Percentiles rank a stretch among this genome's conserved stretches.
phyloP scores from a whole-genome alignment of 2,888 invertebrate species.

The Xylocampa areola region DNA sequence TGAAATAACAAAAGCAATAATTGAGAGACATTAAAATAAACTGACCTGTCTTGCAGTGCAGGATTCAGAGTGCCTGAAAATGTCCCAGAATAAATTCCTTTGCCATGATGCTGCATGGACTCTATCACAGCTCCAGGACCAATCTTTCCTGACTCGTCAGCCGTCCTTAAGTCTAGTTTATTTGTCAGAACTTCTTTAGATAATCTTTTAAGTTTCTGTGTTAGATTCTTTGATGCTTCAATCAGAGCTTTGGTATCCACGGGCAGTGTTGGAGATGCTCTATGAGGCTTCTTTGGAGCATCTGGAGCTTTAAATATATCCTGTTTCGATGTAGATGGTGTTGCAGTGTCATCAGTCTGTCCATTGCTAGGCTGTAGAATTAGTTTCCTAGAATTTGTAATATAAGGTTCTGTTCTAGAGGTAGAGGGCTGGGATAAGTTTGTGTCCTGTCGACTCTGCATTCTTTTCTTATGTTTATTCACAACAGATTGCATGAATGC shows the following conservation, averaged over 20 bases:
- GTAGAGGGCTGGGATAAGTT: constrained; percentile 81
- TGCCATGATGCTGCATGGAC: constrained; percentile 97
- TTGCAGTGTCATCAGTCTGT: constrained; percentile 74
- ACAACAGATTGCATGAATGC: constrained; percentile 88
- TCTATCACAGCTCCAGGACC: constrained; percentile 95
- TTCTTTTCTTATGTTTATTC: constrained; percentile 87
- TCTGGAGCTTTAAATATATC: constrained; percentile 77
- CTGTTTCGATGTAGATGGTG: constrained; percentile 83
- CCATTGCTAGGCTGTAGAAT: constrained; percentile 76
- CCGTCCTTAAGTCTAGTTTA: constrained; percentile 86
- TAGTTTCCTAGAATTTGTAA: constrained; percentile 79
- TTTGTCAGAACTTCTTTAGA: constrained; percentile 96
- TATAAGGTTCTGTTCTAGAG: constrained; percentile 81
- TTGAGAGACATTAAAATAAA: constrained; percentile 11
- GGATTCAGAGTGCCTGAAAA: constrained; percentile 98
- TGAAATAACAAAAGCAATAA: constrained; percentile 8
- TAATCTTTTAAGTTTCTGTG: constrained; percentile 96
- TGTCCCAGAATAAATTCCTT: constrained; percentile 98
- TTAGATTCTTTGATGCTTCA: constrained; percentile 97
- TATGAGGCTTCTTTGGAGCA: constrained; percentile 79
- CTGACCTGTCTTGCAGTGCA: constrained; percentile 95
- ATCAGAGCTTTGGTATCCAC: constrained; percentile 94
- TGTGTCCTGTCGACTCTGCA: constrained; percentile 78
- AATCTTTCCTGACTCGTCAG: constrained; percentile 85
- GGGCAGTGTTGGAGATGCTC: constrained; percentile 79